These are phyloP conservation scores for Myrmecobius fasciatus DNA, from an alignment of 2,113 vertebrate genomes.

Conservation along the genomic window DNA sequence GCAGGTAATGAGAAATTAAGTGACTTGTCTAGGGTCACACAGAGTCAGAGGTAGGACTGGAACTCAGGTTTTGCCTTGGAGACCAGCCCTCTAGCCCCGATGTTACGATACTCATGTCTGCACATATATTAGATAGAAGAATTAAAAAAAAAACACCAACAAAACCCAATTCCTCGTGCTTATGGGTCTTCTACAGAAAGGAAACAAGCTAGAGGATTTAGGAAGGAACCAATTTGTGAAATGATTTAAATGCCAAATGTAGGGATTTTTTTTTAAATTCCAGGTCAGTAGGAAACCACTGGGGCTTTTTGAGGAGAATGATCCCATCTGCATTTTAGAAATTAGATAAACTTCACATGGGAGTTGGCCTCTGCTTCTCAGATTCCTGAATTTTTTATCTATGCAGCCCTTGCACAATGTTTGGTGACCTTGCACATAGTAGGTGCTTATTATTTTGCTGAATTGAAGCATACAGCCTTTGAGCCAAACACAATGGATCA, in stretches of 20 bases:
- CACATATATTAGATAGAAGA: background rate
- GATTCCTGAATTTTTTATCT: background rate
- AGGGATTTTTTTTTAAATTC: background rate
- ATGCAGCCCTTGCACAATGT: background rate
- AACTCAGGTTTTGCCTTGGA: background rate
- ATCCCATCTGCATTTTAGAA: background rate
- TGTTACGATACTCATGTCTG: background rate
- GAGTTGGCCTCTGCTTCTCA: background rate
- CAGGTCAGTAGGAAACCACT: background rate
- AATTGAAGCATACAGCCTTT: background rate
- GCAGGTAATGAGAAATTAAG: background rate
- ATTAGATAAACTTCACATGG: background rate
- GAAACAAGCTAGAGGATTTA: background rate
- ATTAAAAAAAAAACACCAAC: background rate
- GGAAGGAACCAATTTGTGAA: background rate
- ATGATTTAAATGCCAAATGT: background rate
- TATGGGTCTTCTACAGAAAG: background rate
- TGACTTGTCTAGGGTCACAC: background rate
- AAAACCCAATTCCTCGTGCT: background rate
- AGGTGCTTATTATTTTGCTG: background rate
- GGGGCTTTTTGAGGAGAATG: background rate
- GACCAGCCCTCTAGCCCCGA: background rate
- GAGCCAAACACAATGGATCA: background rate
- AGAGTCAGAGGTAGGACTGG: background rate
- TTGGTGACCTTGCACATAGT: background rate